Base-by-base conservation (phyloP, 37 sponge, comb jelly and placozoan species). In the Ephydatia muelleri region DNA sequence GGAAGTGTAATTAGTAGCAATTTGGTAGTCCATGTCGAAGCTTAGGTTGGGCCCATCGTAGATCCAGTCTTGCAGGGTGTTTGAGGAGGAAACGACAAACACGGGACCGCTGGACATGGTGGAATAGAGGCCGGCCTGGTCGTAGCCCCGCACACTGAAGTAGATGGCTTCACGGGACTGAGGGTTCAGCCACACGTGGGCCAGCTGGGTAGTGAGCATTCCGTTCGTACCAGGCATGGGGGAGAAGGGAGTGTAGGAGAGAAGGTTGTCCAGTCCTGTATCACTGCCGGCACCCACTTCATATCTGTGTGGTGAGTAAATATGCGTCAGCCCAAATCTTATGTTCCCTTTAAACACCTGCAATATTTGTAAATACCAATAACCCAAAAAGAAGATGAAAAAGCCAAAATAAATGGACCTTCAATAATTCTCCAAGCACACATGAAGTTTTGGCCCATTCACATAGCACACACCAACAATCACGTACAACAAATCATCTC, bases 11-110 rank as follows among this genome's bases (percentile, higher is more conserved):
- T 84, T 84, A 30, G 88, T 84, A 65, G 91, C 81, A 0, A 11
- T 82, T 70, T 93, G 94, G 76, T 81, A 93, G 22, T 93, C 94
- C 25, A 79, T 86, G 65, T 93, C 87, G 25, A 16, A 26, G 8
- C 28, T n/a, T 6, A 8, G 38, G 34, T 65, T 22, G 40, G 37
- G 65, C 3, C 91, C 94, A 86, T 94, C 95, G n/a, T 77, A 70
- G n/a, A 94, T 66, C 88, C 83, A 92, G 48, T 77, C 79, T n/a
- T 23, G 14, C 22, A 70, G 27, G 25, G 48, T 25, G 70, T 83
- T 91, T n/a, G 30, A 27, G 36, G 77, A 8, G 0, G 93, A 82
- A 26, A 69, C 82, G 57, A 92, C 79, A 68, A 71, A 89, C 12
- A 95, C 72, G 0, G 78, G 79, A 26, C 33, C 28, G 74, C 85